These are phyloP conservation scores for Pterocles burchelli DNA, from an alignment of 2,113 vertebrate genomes.

Conservation along the genomic window DNA sequence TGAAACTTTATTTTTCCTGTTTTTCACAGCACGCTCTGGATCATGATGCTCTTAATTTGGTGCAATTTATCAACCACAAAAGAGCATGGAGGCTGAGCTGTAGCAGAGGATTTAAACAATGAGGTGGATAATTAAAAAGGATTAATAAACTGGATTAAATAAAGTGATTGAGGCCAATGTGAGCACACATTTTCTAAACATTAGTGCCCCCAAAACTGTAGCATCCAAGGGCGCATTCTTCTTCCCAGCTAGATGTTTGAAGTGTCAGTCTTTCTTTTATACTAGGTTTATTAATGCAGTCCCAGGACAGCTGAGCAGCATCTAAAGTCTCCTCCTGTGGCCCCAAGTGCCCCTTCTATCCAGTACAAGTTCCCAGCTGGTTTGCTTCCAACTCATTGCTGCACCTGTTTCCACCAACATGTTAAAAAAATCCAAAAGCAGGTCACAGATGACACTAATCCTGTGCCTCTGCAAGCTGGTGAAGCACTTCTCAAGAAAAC, in stretches of 20 bases:
- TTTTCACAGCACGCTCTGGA: not conserved
- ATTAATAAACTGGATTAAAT: conserved; percentile 62
- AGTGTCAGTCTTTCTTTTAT: not conserved
- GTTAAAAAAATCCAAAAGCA: not conserved
- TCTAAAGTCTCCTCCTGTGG: not conserved
- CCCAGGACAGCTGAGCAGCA: not conserved
- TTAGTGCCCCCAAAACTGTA: not conserved
- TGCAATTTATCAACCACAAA: conserved; percentile 46
- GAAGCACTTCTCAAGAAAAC: not conserved
- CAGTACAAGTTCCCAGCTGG: not conserved
- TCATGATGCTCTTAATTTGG: conserved; percentile 15
- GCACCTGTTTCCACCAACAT: not conserved
- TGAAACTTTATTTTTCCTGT: not conserved
- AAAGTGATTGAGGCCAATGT: conserved; percentile 45
- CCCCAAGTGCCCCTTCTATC: not conserved
- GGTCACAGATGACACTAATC: not conserved
- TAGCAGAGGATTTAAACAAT: conserved; percentile 55
- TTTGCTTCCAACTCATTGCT: not conserved
- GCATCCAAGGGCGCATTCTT: not conserved
- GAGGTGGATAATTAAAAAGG: conserved; percentile 62
- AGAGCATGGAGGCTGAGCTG: not conserved
- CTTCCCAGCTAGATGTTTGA: not conserved
- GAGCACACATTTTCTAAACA: conserved; percentile 15
- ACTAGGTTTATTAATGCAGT: not conserved
- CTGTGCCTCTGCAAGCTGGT: not conserved